A percentile compares a stretch with the other conserved stretches of the same genome.
These are phyloP conservation scores for Hystrix cristata DNA, from an alignment of 2,113 vertebrate species.

Conservation along the genomic window DNA sequence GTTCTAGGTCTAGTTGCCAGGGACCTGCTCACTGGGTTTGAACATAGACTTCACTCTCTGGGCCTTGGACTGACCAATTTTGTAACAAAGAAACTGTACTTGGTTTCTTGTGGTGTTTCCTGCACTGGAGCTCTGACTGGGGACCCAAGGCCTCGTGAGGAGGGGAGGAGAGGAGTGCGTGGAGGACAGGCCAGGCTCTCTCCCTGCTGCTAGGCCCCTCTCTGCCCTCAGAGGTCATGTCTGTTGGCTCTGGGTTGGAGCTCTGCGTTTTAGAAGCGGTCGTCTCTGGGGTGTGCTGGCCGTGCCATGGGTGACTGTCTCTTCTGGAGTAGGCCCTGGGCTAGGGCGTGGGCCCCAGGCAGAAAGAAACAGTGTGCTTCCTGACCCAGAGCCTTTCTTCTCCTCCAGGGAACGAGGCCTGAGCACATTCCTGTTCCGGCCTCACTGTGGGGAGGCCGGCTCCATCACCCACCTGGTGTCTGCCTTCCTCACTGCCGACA, in stretches of 20 bases:
- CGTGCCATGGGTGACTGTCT: background rate
- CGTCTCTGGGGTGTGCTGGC: background rate
- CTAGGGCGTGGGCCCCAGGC: too few species aligned
- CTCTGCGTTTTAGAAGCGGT: background rate
- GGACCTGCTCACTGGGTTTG: background rate
- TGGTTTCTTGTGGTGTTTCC: background rate
- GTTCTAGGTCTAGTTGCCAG: background rate
- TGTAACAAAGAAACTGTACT: background rate
- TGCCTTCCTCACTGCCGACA: conserved; percentile 97
- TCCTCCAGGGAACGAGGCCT: conserved; percentile 93
- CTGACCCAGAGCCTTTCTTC: conserved; percentile 3
- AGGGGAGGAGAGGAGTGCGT: background rate
- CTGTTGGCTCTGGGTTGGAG: background rate
- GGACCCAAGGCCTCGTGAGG: background rate
- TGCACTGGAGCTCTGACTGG: background rate
- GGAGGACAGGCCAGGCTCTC: background rate
- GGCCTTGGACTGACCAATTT: background rate
- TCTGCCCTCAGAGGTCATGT: background rate
- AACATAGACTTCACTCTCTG: background rate
- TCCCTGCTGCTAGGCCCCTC: background rate
- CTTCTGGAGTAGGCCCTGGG: background rate
- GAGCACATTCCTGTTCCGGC: conserved; percentile 97
- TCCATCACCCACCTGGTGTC: conserved; percentile 99
- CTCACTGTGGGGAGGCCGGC: conserved; percentile 98
- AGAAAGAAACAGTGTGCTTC: background rate